phyloP scores from a whole-genome alignment of 2,113 vertebrate genomes.

The Acinonyx jubatus region DNA sequence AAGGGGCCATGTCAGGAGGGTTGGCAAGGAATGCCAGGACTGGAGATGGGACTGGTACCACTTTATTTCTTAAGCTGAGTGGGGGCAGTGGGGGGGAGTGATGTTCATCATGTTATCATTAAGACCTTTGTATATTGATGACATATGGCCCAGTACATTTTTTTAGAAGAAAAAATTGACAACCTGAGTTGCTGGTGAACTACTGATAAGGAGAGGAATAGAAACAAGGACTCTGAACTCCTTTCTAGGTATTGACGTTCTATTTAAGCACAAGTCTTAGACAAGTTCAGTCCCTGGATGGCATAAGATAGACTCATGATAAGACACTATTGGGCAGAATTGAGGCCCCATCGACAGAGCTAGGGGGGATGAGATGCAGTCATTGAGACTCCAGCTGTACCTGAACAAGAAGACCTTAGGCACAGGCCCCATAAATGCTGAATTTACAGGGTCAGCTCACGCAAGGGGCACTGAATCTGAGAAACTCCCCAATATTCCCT shows the following conservation, averaged over 20 bases:
- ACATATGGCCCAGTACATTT: background rate
- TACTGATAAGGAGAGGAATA: background rate
- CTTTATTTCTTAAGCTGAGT: background rate
- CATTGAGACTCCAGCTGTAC: background rate
- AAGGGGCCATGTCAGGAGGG: accelerated
- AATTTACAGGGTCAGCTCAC: background rate
- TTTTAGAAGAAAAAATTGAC: conserved; percentile 8
- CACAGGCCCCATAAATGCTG: background rate
- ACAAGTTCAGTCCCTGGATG: background rate
- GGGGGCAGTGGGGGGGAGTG: too few relatives aligned
- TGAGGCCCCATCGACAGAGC: background rate
- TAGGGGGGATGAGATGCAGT: background rate
- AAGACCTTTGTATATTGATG: background rate
- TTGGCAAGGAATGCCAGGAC: background rate
- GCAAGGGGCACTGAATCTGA: background rate
- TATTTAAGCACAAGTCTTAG: background rate
- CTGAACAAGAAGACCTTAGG: background rate
- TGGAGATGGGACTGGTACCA: background rate
- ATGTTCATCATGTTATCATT: background rate
- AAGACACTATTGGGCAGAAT: background rate
- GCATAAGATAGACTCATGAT: background rate
- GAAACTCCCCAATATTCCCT: background rate
- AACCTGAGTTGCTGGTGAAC: background rate
- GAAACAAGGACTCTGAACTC: background rate
- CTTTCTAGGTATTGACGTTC: background rate